phyloP scores from a whole-genome alignment of 2,797 vertebrate genomes.

The Aeoliscus strigatus region DNA sequence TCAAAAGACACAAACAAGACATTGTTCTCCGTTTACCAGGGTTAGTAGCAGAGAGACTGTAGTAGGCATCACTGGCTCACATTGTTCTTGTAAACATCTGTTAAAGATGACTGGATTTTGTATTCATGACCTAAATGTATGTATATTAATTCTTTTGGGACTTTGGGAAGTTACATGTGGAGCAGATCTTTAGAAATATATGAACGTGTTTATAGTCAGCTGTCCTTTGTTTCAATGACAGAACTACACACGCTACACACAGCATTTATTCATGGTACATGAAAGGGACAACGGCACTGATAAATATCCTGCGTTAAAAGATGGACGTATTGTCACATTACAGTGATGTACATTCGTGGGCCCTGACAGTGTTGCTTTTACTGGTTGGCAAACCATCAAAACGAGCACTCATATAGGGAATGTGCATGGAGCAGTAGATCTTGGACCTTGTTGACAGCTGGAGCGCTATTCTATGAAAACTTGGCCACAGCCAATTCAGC shows the following conservation, averaged over 20 bases:
- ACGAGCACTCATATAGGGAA: conserved; percentile 18
- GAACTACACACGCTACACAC: conserved; percentile 23
- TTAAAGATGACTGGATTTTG: conserved; percentile 30
- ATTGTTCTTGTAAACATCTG: conserved; percentile 48
- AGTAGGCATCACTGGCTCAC: conserved; percentile 48
- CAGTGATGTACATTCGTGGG: conserved; percentile 17
- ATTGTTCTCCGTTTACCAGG: conserved; percentile 59
- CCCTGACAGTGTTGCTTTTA: conserved; percentile 30
- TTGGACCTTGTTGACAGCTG: conserved; percentile 34
- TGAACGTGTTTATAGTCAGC: no score
- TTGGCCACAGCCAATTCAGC: conserved; percentile 25
- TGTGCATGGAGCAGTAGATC: conserved; percentile 30
- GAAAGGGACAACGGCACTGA: conserved; percentile 6
- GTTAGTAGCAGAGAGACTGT: conserved; percentile 31
- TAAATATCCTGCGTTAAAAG: conserved; percentile 7
- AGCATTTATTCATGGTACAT: conserved; percentile 27
- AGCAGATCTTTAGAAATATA: conserved; percentile 5
- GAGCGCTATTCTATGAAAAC: conserved; percentile 40
- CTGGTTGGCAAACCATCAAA: conserved; percentile 20
- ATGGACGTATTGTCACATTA: conserved; percentile 6
- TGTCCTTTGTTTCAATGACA: neutral
- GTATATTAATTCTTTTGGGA: conserved; percentile 25
- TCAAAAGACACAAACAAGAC: conserved; percentile 64
- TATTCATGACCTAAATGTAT: conserved; percentile 43
- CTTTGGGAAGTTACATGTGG: conserved; percentile 1